These are phyloP conservation scores for Pithys albifrons DNA, from an alignment of 2,113 vertebrate species.

Conservation along the genomic window DNA sequence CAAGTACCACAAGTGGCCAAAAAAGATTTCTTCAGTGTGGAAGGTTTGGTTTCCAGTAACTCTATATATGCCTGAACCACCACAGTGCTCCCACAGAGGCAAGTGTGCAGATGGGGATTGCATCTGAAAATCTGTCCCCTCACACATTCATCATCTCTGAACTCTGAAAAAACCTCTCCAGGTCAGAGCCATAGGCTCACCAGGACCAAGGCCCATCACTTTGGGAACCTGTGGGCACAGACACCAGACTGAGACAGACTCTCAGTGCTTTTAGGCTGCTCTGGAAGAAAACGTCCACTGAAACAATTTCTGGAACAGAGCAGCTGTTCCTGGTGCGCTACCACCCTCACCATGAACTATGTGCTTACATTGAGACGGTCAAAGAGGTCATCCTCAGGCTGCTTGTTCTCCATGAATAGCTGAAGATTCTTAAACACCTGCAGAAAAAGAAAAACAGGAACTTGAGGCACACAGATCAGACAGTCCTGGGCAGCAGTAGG, in stretches of 20 bases:
- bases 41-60: neutral
- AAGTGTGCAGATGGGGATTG: neutral
- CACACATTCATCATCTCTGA: neutral
- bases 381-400: constrained; percentile 95
- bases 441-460: neutral
- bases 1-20: neutral
- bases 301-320: neutral
- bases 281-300: neutral
- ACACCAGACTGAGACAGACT: neutral
- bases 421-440: constrained; percentile 98
- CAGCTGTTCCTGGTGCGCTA: neutral
- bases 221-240: constrained; percentile 15
- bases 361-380: constrained; percentile 93
- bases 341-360: neutral
- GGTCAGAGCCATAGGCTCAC: neutral
- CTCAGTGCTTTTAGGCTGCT: neutral
- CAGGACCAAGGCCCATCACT: neutral
- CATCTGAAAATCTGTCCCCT: constrained; percentile 13
- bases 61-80: neutral
- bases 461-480: neutral
- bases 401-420: constrained; percentile 97
- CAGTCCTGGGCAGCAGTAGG: neutral
- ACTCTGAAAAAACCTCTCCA: neutral
- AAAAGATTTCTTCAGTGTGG: neutral
- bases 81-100: neutral